Percentiles rank a stretch among this genome's conserved stretches.
Conservation (phyloP, 2,888 invertebrate genomes). For the Tipula vernalis region DNA sequence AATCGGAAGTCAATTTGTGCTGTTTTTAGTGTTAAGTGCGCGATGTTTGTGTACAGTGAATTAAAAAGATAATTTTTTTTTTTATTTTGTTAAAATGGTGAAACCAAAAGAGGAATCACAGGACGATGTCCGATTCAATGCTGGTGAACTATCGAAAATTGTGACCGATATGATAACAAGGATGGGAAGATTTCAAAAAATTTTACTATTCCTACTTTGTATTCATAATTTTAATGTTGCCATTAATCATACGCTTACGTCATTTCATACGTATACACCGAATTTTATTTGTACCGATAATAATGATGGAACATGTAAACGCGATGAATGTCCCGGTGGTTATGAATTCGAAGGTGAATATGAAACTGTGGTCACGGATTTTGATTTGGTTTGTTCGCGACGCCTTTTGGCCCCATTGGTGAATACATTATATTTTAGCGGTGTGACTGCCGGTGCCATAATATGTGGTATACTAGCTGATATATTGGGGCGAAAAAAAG, state of each 20-base stretch:
- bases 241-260: constrained; percentile 32
- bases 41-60: background rate
- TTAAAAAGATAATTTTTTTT: background rate
- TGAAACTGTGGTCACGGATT: background rate
- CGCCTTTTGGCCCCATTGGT: constrained; percentile 27
- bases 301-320: background rate
- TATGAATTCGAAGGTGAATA: background rate
- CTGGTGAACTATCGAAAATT: background rate
- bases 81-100: background rate
- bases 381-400: constrained; percentile 30
- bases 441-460: constrained; percentile 34
- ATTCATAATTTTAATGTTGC: constrained; percentile 32
- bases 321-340: background rate
- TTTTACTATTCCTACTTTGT: constrained; percentile 27
- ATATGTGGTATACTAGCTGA: constrained; percentile 33
- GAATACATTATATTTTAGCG: constrained; percentile 31
- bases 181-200: constrained; percentile 23
- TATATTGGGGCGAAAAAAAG: constrained; percentile 33
- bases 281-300: background rate
- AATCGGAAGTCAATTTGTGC: background rate
- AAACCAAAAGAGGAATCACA: background rate
- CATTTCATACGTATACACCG: constrained; percentile 33
- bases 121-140: background rate
- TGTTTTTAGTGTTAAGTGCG: background rate
- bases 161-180: background rate